phyloP scores from a whole-genome alignment of 1,140 invertebrate species.

The Parasteatoda tepidariorum region DNA sequence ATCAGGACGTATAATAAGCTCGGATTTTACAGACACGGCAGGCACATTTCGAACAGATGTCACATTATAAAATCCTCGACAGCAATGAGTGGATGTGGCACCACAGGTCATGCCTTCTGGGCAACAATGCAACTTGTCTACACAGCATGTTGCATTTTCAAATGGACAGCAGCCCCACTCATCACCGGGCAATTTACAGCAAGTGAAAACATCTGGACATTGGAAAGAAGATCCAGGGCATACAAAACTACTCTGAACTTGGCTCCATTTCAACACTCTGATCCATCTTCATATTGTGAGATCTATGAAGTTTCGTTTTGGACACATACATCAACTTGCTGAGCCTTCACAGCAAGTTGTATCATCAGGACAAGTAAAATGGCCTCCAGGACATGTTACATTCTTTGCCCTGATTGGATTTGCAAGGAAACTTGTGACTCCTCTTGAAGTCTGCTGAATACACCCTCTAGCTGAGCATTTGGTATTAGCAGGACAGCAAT shows the following conservation, averaged over 20 bases:
- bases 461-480: conserved; percentile 26
- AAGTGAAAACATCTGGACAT: conserved; percentile 68
- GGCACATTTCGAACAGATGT: neutral
- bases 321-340: conserved; percentile 42
- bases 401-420: neutral
- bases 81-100: conserved; percentile 10
- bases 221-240: conserved; percentile 50
- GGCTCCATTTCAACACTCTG: neutral
- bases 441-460: neutral
- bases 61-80: conserved; percentile 10
- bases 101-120: conserved; percentile 63
- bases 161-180: conserved; percentile 69
- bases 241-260: neutral
- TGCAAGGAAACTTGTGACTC: neutral
- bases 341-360: conserved; percentile 68
- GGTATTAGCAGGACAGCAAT: conserved; percentile 34
- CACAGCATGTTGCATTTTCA: conserved; percentile 66
- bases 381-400: conserved; percentile 5
- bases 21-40: neutral
- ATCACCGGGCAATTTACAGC: conserved; percentile 66
- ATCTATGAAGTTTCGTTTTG: neutral
- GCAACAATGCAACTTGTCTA: conserved; percentile 64
- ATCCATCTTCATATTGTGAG: neutral
- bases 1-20: conserved; percentile 33
- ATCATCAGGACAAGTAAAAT: conserved; percentile 66